Base-by-base conservation (phyloP, 2,888 invertebrate genomes). In the Seira ritae region DNA sequence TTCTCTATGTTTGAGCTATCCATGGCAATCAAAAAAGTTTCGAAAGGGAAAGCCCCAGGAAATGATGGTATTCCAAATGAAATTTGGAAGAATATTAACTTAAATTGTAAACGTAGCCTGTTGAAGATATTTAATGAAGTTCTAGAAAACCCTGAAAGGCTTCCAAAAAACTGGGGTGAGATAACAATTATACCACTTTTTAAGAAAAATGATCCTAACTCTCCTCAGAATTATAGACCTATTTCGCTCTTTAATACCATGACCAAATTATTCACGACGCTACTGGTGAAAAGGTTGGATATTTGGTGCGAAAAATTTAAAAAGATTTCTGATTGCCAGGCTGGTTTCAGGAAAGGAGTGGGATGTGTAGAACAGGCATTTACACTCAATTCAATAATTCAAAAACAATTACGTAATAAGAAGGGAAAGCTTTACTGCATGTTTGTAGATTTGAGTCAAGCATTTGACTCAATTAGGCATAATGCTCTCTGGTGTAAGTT, bases 31-130 rank as follows among this genome's bases (percentile, higher is more conserved):
- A 73, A 70, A 23, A 78, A 74, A 31, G 55, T 84, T 0, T 68
- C 69, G 0, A 74, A 24, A 17, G 15, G 17, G 0, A 84, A 84
- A 23, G 23, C 75, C 0, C 75, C 84, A 15, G 84, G 84, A 15
- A 71, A 12, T n/a, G 84, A 84, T 23, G 80, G 76, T 2, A 76
- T 84, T 1, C 62, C 75, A 12, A 84, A 84, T 42, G 84, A 84
- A 42, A 22, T 76, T 0, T 76, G 65, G 70, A 79, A 80, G 37
- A 60, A 23, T 46, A 15, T 80, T 1, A 22, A 66, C 0, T 12
- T 4, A 17, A 2, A 24, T 0, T 10, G 12, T 0, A 74, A 60
- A 42, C 1, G 1, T 15, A 20, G 55, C 8, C 71, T 84, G 0
- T 6, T 74, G 1, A 19, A 31, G 0, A 10, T 74, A 6, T 79